Evolutionary conservation across 1,140 invertebrate genomes (phyloP).

Genomic region (Bombus fervidus): DNA sequence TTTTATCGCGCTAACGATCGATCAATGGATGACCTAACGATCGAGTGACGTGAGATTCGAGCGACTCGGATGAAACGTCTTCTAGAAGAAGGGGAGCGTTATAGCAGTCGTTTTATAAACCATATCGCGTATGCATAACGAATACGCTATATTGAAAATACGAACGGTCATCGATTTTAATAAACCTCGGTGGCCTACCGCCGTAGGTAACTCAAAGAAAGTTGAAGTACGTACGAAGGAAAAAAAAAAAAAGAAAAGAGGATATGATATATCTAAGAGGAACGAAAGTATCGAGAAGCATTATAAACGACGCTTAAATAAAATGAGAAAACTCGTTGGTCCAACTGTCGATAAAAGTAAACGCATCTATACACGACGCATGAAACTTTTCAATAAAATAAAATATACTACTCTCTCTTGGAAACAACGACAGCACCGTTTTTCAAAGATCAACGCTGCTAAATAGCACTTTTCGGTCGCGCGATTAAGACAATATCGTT

Average conservation of each 20-base stretch:
- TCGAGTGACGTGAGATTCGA: background rate
- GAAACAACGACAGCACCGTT: constrained; percentile 54
- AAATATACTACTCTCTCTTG: constrained; percentile 34
- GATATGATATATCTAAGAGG: constrained; percentile 51
- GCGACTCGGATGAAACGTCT: constrained; percentile 50
- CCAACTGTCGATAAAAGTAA: constrained; percentile 55
- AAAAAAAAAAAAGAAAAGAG: too few species aligned
- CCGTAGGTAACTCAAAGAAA: constrained; percentile 52
- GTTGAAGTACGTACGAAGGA: constrained; percentile 32
- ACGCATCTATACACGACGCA: constrained; percentile 9
- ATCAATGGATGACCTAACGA: background rate
- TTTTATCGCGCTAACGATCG: background rate
- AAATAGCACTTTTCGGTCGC: constrained; percentile 68
- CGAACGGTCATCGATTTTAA: constrained; percentile 58
- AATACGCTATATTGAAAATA: constrained; percentile 64
- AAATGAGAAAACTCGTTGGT: constrained; percentile 57
- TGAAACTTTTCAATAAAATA: constrained; percentile 32
- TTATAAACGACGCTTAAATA: constrained; percentile 26
- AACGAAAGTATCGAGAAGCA: constrained; percentile 52
- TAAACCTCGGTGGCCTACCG: constrained; percentile 57
- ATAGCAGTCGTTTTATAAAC: constrained; percentile 52
- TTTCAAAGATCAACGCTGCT: constrained; percentile 52
- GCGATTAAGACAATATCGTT: constrained; percentile 29
- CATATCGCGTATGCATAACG: constrained; percentile 41
- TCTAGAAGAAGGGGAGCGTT: constrained; percentile 45